A percentile compares a stretch with the other conserved stretches of the same genome.
phyloP scores from a whole-genome alignment of 2,888 invertebrate genomes.

The Oscheius sp. region DNA sequence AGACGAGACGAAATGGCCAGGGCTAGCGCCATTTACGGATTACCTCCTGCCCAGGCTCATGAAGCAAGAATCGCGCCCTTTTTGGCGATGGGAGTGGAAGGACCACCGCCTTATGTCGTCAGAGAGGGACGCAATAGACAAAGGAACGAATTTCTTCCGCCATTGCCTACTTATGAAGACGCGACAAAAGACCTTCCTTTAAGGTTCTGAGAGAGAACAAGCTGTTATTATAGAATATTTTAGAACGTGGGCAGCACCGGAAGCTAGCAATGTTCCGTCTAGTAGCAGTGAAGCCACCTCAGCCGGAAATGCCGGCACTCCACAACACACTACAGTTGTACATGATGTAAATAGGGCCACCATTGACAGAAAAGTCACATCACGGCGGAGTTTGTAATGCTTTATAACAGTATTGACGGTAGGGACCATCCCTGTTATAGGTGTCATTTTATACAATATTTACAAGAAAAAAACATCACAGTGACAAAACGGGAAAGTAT shows the following conservation, averaged over 20 bases:
- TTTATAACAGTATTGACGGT: background rate
- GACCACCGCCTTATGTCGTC: conserved; percentile 67
- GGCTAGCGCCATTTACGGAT: conserved; percentile 53
- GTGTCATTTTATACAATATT: conserved; percentile 13
- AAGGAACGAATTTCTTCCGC: conserved; percentile 63
- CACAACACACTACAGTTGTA: conserved; percentile 14
- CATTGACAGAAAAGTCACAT: conserved; percentile 16
- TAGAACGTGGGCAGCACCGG: conserved; percentile 29
- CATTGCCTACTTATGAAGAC: conserved; percentile 71
- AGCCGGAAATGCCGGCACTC: background rate
- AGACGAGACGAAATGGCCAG: conserved; percentile 55
- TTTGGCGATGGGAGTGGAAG: conserved; percentile 59
- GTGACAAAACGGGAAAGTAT: conserved; percentile 25
- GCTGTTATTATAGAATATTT: background rate
- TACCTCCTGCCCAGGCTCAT: conserved; percentile 33
- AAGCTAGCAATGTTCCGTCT: conserved; percentile 16
- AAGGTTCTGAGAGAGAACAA: too few species aligned
- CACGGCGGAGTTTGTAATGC: conserved; percentile 23
- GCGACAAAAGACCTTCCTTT: conserved; percentile 69
- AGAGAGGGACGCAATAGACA: conserved; percentile 35
- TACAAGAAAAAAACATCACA: conserved; percentile 19
- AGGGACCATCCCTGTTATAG: conserved; percentile 7
- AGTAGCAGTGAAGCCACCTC: background rate
- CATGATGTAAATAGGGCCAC: conserved; percentile 17
- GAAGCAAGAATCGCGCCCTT: conserved; percentile 54